Evolutionary conservation across 1,140 invertebrate species (phyloP).

Genomic region (Drosophila tristis): DNA sequence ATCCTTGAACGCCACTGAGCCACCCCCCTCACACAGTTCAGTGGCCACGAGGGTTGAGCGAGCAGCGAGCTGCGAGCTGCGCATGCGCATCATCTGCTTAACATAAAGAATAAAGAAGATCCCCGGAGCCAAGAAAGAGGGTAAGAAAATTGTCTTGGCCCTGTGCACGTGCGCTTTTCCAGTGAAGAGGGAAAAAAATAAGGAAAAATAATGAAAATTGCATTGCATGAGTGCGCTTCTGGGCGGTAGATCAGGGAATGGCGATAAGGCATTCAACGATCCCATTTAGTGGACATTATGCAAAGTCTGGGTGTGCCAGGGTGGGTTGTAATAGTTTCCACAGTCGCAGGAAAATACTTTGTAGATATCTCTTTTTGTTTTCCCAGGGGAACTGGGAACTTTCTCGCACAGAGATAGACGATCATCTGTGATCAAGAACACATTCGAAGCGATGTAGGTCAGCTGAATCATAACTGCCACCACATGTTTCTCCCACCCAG

Average conservation of each 20-base stretch:
- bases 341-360: conserved; percentile 10
- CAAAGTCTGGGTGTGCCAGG: conserved; percentile 41
- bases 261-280: conserved; percentile 6
- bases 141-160: conserved; percentile 66
- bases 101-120: conserved; percentile 23
- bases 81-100: conserved; percentile 49
- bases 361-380: conserved; percentile 2
- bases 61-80: too few relatives aligned
- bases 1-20: conserved; percentile 19
- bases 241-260: conserved; percentile 40
- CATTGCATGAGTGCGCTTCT: conserved; percentile 66
- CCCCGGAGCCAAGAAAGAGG: conserved; percentile 19
- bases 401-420: neutral
- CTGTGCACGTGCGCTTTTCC: conserved; percentile 74
- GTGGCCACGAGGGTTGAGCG: conserved; percentile 59
- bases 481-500: conserved; percentile 27
- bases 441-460: conserved; percentile 52
- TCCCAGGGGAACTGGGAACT: conserved; percentile 25
- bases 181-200: conserved; percentile 4
- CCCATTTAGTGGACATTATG: conserved; percentile 55
- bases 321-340: conserved; percentile 1
- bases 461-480: conserved; percentile 39
- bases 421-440: conserved; percentile 29
- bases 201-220: conserved; percentile 60
- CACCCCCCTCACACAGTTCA: conserved; percentile 49